phyloP scores from a whole-genome alignment of 2,113 vertebrate genomes.

The Hemiprocne comata region DNA sequence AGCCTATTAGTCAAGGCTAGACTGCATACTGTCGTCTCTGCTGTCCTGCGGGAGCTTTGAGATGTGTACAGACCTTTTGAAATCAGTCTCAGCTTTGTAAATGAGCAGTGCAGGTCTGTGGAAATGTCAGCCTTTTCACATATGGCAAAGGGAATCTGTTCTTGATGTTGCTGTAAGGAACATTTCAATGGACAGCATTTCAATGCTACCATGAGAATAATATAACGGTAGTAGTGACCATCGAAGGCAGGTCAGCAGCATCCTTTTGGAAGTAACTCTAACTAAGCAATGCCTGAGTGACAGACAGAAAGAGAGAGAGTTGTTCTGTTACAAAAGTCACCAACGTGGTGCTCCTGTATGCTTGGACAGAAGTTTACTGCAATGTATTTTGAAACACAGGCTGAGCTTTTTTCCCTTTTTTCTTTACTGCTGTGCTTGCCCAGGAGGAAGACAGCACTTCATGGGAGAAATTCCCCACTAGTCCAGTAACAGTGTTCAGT shows the following conservation, averaged over 20 bases:
- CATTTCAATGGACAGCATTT: not conserved
- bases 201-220: not conserved
- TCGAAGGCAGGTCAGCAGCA: not conserved
- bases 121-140: constrained; percentile 46
- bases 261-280: not conserved
- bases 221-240: not conserved
- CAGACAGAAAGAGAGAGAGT: not conserved
- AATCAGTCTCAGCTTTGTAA: constrained; percentile 7
- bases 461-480: not conserved
- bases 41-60: not conserved
- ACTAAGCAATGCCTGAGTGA: not conserved
- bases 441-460: not conserved
- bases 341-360: not conserved
- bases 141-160: not conserved
- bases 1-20: not conserved
- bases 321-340: not conserved
- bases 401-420: not conserved
- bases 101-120: not conserved
- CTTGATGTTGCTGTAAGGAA: not conserved
- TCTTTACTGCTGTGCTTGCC: not conserved
- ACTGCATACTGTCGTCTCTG: not conserved
- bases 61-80: not conserved
- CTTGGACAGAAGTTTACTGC: not conserved
- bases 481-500: not conserved
- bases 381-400: not conserved